Evolutionary conservation across 2,888 invertebrate genomes (phyloP).

Genomic region (Melanargia galathea): DNA sequence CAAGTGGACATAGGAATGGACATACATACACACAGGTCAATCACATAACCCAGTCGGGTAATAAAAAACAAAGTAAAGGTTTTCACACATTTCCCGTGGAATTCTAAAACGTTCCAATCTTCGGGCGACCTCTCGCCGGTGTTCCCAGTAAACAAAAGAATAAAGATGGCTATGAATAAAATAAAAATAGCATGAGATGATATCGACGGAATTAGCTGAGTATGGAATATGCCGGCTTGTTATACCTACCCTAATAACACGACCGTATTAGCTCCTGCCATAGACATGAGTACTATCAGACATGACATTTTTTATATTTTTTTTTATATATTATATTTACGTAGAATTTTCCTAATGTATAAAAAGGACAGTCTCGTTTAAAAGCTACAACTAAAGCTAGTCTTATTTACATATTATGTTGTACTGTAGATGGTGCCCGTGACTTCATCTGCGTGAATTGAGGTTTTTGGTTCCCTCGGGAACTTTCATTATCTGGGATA

Average conservation of each 20-base stretch:
- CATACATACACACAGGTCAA: too few species aligned
- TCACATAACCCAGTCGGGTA: too few species aligned
- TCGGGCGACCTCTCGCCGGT: conserved; percentile 41
- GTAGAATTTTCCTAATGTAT: too few species aligned
- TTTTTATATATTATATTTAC: too few species aligned
- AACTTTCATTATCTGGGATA: too few species aligned
- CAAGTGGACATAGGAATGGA: too few species aligned
- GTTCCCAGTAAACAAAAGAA: conserved; percentile 73
- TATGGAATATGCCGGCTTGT: conserved; percentile 76
- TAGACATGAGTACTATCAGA: conserved; percentile 53
- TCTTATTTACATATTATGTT: too few species aligned
- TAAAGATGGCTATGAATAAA: conserved; percentile 81
- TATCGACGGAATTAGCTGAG: conserved; percentile 72
- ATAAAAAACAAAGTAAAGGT: neutral
- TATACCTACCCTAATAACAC: conserved; percentile 73
- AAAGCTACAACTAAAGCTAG: too few species aligned
- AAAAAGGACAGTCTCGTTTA: too few species aligned
- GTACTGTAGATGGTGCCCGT: too few species aligned
- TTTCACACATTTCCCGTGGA: conserved; percentile 1
- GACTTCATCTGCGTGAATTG: too few species aligned
- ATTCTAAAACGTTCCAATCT: conserved; percentile 27
- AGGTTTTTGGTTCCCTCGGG: too few species aligned
- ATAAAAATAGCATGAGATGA: conserved; percentile 78
- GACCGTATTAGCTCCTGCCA: conserved; percentile 68
- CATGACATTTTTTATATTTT: conserved; percentile 30